Conservation (phyloP, 1,140 invertebrate species). For the Drosophila willistoni region DNA sequence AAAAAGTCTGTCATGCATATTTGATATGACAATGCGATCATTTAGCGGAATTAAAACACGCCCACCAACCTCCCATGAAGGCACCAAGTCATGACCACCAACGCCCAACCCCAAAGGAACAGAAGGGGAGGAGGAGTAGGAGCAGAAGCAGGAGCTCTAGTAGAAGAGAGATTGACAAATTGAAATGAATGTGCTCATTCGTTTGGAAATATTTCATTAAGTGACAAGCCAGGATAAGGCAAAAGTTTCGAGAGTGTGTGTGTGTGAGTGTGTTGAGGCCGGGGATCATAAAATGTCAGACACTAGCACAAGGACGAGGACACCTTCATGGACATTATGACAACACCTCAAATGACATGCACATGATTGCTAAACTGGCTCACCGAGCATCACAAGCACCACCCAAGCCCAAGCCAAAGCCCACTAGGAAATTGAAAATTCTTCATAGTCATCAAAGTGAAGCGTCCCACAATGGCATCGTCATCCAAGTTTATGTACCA, state of each 20-base stretch:
- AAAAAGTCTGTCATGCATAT: slow-evolving; percentile 72
- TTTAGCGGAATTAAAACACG: slow-evolving; percentile 73
- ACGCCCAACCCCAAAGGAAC: not conserved
- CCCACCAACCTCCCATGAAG: slow-evolving; percentile 27
- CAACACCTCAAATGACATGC: slow-evolving; percentile 72
- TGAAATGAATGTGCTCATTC: slow-evolving; percentile 77
- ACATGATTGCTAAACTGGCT: slow-evolving; percentile 67
- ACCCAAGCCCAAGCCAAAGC: slow-evolving; percentile 34
- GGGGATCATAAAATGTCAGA: slow-evolving; percentile 62
- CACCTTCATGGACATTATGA: slow-evolving; percentile 63
- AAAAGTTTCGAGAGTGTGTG: not conserved
- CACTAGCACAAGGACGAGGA: slow-evolving; percentile 21
- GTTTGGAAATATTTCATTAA: slow-evolving; percentile 78
- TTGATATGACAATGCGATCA: slow-evolving; percentile 64
- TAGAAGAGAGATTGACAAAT: slow-evolving; percentile 70
- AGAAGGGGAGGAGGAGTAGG: slow-evolving; percentile 8
- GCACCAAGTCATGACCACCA: slow-evolving; percentile 13
- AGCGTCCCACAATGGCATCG: slow-evolving; percentile 45
- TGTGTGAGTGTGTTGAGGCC: not conserved
- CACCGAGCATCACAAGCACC: slow-evolving; percentile 39
- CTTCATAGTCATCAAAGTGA: slow-evolving; percentile 66
- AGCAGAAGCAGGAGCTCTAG: slow-evolving; percentile 5
- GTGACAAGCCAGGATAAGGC: slow-evolving; percentile 30
- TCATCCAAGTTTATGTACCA: slow-evolving; percentile 43
- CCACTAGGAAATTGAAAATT: slow-evolving; percentile 70